phyloP scores from a whole-genome alignment of 2,888 invertebrate genomes.

The Mamestra brassicae region DNA sequence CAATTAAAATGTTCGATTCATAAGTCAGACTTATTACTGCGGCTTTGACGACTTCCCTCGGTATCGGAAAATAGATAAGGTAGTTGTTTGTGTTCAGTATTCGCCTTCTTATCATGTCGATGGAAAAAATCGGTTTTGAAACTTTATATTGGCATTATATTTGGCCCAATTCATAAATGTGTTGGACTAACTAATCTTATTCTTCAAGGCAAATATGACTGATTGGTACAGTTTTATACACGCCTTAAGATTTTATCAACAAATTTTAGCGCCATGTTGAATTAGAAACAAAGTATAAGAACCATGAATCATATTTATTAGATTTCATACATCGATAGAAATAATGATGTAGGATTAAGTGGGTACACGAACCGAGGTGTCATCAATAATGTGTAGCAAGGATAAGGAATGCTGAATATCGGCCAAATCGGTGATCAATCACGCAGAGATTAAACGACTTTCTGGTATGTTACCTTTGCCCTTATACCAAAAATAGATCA shows the following conservation, averaged over 20 bases:
- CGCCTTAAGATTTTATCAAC: conserved; percentile 38
- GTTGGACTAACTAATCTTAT: background rate
- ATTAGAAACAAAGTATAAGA: conserved; percentile 13
- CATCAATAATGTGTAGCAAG: conserved; percentile 61
- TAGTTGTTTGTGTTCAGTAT: background rate
- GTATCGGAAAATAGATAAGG: conserved; percentile 11
- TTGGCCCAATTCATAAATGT: too few species aligned
- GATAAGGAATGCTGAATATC: conserved; percentile 51
- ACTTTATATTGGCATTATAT: background rate
- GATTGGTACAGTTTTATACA: background rate
- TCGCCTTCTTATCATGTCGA: background rate
- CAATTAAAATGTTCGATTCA: conserved; percentile 7
- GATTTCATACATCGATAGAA: conserved; percentile 45
- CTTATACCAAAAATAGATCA: conserved; percentile 48
- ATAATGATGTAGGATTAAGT: conserved; percentile 45
- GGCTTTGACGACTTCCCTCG: background rate
- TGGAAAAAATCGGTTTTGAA: background rate
- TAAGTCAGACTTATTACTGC: background rate
- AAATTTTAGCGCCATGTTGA: conserved; percentile 29
- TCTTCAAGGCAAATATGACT: background rate
- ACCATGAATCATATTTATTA: conserved; percentile 56
- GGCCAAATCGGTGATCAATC: conserved; percentile 56
- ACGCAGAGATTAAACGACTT: conserved; percentile 54
- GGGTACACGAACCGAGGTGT: conserved; percentile 31
- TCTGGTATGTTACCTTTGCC: conserved; percentile 54